Percentiles rank a stretch among this genome's conserved stretches.
Evolutionary conservation across 2,113 vertebrate genomes (phyloP).

Genomic region (Mixornis gularis): DNA sequence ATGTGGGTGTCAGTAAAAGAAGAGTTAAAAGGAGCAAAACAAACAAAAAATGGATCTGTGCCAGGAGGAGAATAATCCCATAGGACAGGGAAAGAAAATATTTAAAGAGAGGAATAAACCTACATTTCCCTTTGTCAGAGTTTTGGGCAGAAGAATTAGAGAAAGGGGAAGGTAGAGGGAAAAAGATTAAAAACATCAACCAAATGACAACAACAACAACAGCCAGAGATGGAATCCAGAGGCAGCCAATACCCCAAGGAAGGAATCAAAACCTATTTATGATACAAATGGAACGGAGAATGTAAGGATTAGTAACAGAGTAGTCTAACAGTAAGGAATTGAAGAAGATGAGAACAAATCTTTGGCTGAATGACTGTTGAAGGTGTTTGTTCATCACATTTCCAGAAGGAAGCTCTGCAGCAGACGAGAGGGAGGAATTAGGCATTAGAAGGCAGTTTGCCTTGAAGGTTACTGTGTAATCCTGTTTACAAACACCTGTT

Average conservation of each 20-base stretch:
- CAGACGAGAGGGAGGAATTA: background rate
- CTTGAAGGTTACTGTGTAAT: background rate
- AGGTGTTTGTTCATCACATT: background rate
- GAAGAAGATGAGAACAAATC: background rate
- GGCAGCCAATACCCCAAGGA: background rate
- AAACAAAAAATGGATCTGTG: background rate
- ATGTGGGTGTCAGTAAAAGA: background rate
- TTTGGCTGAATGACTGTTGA: background rate
- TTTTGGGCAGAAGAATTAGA: background rate
- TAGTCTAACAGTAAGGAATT: background rate
- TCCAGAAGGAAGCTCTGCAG: background rate
- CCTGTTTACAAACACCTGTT: background rate
- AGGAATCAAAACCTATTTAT: background rate
- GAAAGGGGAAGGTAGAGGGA: background rate
- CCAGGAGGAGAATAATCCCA: background rate
- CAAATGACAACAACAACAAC: no score
- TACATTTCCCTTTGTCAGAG: background rate
- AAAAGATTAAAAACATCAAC: background rate
- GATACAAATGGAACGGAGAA: background rate
- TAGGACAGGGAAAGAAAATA: background rate
- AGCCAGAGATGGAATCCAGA: background rate
- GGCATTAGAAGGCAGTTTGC: background rate
- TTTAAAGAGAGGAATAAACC: background rate
- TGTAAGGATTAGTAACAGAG: background rate
- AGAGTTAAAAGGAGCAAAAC: background rate